phyloP scores from a whole-genome alignment of 2,113 vertebrate genomes.

The Aix galericulata region DNA sequence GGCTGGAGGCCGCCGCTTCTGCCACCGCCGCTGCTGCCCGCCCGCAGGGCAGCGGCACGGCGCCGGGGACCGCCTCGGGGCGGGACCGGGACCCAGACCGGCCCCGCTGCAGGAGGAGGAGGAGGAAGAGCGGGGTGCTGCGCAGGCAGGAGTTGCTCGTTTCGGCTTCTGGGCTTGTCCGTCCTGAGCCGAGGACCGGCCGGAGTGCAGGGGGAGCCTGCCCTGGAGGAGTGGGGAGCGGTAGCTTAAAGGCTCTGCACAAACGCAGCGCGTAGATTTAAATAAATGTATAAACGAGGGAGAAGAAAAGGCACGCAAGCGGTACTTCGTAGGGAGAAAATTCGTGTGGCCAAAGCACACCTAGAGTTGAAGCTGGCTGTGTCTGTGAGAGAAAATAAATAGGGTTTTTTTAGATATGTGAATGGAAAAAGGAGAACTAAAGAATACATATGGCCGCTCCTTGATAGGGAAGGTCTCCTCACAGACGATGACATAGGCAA shows the following conservation, averaged over 20 bases:
- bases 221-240: not conserved
- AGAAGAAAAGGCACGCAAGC: not conserved
- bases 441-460: too few relatives aligned
- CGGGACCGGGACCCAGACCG: not conserved
- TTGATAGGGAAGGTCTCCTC: too few relatives aligned
- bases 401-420: too few relatives aligned
- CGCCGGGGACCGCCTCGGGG: not conserved
- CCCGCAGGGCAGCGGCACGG: not conserved
- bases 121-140: not conserved
- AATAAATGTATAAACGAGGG: not conserved
- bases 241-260: not conserved
- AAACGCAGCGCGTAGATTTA: not conserved
- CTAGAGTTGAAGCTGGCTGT: too few relatives aligned
- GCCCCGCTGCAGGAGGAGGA: too few relatives aligned
- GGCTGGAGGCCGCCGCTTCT: not conserved
- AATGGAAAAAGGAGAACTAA: too few relatives aligned
- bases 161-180: accelerated
- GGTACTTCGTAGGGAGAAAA: too few relatives aligned
- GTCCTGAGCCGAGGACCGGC: accelerated
- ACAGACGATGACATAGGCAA: too few relatives aligned
- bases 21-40: not conserved
- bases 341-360: too few relatives aligned
- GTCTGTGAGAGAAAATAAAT: too few relatives aligned
- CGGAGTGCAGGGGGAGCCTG: not conserved
- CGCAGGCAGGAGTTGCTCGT: too few relatives aligned